A percentile compares a stretch with the other conserved stretches of the same genome.
Conservation (phyloP, 2,888 invertebrate species). For the Cheilosia pagana region DNA sequence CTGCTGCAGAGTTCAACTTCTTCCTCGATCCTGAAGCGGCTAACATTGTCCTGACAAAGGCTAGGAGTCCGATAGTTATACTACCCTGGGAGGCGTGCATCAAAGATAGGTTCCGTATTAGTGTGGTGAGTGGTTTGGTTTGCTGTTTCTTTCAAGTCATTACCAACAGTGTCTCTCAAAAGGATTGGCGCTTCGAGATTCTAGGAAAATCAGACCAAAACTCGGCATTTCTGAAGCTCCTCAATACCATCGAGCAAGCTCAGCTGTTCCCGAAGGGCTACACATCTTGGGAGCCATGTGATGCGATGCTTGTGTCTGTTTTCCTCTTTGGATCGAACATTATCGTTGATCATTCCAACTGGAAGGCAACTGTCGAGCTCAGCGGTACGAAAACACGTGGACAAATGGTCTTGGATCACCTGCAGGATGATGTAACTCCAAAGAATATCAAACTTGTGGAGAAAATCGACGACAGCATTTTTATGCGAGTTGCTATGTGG, state of each 20-base stretch:
- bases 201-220: slow-evolving; percentile 82
- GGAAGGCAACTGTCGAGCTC: slow-evolving; percentile 86
- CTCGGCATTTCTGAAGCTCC: slow-evolving; percentile 81
- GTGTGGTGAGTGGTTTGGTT: slow-evolving; percentile 79
- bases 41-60: slow-evolving; percentile 86
- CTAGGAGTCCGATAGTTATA: slow-evolving; percentile 85
- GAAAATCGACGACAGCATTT: slow-evolving; percentile 83
- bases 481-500: slow-evolving; percentile 84
- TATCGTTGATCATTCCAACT: slow-evolving; percentile 79
- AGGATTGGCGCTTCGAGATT: slow-evolving; percentile 84
- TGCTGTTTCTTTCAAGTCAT: too few species aligned
- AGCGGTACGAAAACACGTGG: slow-evolving; percentile 86
- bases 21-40: slow-evolving; percentile 91
- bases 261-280: slow-evolving; percentile 77
- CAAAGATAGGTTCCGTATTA: slow-evolving; percentile 78
- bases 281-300: slow-evolving; percentile 83
- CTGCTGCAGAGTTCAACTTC: slow-evolving; percentile 91
- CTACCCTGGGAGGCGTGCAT: slow-evolving; percentile 89
- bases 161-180: too few species aligned
- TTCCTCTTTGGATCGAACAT: slow-evolving; percentile 83
- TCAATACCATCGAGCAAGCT: slow-evolving; percentile 84
- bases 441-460: slow-evolving; percentile 82
- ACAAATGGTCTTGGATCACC: slow-evolving; percentile 87
- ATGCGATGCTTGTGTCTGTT: slow-evolving; percentile 84
- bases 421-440: slow-evolving; percentile 76